These are phyloP conservation scores for Andricus grossulariae DNA, from an alignment of 1,140 invertebrate genomes.

Conservation along the genomic window DNA sequence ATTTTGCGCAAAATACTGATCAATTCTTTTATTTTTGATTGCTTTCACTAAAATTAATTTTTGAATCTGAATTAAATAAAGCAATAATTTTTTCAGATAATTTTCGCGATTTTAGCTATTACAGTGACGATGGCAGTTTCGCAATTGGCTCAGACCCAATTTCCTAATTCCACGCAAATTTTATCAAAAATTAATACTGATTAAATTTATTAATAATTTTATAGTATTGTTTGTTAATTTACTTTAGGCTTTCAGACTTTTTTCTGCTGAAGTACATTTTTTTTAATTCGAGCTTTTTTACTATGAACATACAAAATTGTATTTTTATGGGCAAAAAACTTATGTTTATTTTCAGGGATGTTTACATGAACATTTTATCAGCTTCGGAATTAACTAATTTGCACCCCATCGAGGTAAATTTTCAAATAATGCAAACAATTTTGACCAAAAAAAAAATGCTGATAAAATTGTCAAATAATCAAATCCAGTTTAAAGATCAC, in stretches of 20 bases:
- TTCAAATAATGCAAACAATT: background rate
- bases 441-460: background rate
- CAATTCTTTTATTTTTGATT: no score
- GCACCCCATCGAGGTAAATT: slow-evolving; percentile 48
- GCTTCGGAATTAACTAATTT: slow-evolving; percentile 43
- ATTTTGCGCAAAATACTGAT: slow-evolving; percentile 44
- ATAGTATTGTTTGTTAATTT: no score
- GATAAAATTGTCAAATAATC: background rate
- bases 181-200: background rate
- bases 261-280: no score
- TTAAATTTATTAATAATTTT: no score
- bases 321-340: background rate
- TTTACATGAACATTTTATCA: slow-evolving; percentile 43
- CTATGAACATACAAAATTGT: no score
- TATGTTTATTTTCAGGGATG: slow-evolving; percentile 37
- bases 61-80: no score
- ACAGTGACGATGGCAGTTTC: slow-evolving; percentile 39
- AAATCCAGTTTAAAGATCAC: slow-evolving; percentile 48
- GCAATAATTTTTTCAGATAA: slow-evolving; percentile 35
- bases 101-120: slow-evolving; percentile 35
- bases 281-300: no score
- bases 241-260: no score
- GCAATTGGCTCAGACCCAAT: slow-evolving; percentile 27
- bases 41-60: no score
- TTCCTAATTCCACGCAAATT: slow-evolving; percentile 36